phyloP scores from a whole-genome alignment of 2,888 invertebrate genomes.

The Synanthedon andrenaeformis region DNA sequence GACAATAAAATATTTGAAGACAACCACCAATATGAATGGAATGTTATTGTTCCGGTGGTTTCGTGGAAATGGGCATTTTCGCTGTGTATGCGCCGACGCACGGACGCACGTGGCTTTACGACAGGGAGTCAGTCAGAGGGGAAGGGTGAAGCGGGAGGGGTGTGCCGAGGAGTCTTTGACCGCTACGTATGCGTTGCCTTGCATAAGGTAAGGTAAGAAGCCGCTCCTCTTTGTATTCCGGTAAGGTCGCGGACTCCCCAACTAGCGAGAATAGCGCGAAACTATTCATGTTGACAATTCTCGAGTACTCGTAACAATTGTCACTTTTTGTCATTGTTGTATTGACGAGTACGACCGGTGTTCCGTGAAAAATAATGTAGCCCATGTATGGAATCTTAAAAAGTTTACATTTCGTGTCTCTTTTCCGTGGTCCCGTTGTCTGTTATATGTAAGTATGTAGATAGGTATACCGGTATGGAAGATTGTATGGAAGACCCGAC shows the following conservation, averaged over 20 bases:
- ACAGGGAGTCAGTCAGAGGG: constrained; percentile 14
- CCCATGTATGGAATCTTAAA: no score
- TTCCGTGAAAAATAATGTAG: constrained; percentile 23
- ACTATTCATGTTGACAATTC: constrained; percentile 54
- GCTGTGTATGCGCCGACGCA: constrained; percentile 33
- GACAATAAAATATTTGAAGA: no score
- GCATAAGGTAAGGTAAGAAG: constrained; percentile 35
- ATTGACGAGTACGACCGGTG: constrained; percentile 31
- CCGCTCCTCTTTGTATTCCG: constrained; percentile 53
- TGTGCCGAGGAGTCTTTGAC: constrained; percentile 50
- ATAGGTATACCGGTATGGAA: no score
- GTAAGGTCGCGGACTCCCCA: constrained; percentile 47
- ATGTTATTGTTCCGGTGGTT: constrained; percentile 38
- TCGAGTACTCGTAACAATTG: constrained; percentile 47
- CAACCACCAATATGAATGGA: no score
- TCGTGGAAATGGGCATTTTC: constrained; percentile 62
- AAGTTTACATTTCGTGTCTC: no score
- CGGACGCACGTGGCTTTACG: constrained; percentile 30
- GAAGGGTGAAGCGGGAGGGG: constrained; percentile 12
- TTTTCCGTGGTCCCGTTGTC: no score
- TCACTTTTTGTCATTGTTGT: constrained; percentile 46
- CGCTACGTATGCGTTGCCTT: constrained; percentile 46
- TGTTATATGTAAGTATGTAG: no score
- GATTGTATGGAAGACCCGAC: no score
- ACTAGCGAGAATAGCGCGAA: constrained; percentile 54